These are phyloP conservation scores for Atta texana DNA, from an alignment of 1,140 invertebrate genomes.

Conservation along the genomic window DNA sequence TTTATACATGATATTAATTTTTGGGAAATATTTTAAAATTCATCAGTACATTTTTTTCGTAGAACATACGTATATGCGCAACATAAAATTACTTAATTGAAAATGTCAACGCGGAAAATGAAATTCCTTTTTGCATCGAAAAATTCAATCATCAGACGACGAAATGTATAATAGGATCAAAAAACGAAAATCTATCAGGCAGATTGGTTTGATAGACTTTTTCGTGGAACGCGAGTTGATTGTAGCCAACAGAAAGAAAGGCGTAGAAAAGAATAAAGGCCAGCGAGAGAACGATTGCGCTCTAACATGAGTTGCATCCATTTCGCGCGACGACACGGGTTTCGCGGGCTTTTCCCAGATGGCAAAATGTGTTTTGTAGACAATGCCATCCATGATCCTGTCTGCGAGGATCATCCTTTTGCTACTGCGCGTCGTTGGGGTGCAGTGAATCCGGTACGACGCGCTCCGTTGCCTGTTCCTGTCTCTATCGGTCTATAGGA, in stretches of 20 bases:
- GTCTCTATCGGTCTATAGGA: slow-evolving; percentile 47
- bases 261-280: slow-evolving; percentile 29
- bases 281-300: slow-evolving; percentile 28
- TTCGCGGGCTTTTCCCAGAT: slow-evolving; percentile 43
- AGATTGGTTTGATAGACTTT: slow-evolving; percentile 28
- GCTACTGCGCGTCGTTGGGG: slow-evolving; percentile 48
- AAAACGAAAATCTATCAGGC: slow-evolving; percentile 32
- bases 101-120: background rate
- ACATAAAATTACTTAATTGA: slow-evolving; percentile 11
- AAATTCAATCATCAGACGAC: slow-evolving; percentile 43
- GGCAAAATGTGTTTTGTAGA: slow-evolving; percentile 60
- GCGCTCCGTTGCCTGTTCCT: slow-evolving; percentile 60
- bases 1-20: background rate
- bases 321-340: slow-evolving; percentile 50
- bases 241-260: background rate
- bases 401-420: slow-evolving; percentile 68
- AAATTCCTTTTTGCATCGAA: background rate
- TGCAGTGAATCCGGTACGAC: slow-evolving; percentile 51
- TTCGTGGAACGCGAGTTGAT: background rate
- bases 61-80: background rate
- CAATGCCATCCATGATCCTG: slow-evolving; percentile 69
- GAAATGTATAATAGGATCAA: slow-evolving; percentile 14
- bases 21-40: background rate
- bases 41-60: background rate
- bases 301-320: slow-evolving; percentile 38